Evolutionary conservation across 2,888 invertebrate species (phyloP).

Genomic region (Nudaria mundana): DNA sequence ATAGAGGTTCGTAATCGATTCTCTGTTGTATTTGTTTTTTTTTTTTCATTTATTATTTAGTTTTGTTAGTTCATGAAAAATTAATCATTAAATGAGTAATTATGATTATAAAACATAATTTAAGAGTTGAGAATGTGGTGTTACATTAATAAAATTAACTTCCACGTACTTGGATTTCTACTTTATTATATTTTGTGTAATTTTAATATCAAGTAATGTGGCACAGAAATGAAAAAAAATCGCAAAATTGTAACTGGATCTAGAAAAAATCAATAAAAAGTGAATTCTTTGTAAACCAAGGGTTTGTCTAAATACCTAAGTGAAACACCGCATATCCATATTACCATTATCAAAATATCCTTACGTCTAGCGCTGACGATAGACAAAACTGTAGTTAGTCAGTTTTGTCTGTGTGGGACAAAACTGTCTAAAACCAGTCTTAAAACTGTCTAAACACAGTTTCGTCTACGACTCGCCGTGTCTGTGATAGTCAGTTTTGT

Average conservation of each 20-base stretch:
- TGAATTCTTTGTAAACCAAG: slow-evolving; percentile 75
- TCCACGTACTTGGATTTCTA: slow-evolving; percentile 76
- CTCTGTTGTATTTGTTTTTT: slow-evolving; percentile 60
- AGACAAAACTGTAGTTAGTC: too few species aligned
- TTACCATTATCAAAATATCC: neutral
- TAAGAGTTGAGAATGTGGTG: slow-evolving; percentile 71
- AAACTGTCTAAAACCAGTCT: too few species aligned
- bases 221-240: slow-evolving; percentile 72
- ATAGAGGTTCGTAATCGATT: slow-evolving; percentile 52
- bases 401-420: too few species aligned
- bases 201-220: slow-evolving; percentile 70
- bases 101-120: slow-evolving; percentile 69
- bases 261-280: slow-evolving; percentile 77
- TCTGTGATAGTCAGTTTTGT: too few species aligned
- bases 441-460: too few species aligned
- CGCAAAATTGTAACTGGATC: slow-evolving; percentile 77
- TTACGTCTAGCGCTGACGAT: too few species aligned
- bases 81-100: slow-evolving; percentile 69
- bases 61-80: slow-evolving; percentile 68
- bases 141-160: slow-evolving; percentile 78
- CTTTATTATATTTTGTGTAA: slow-evolving; percentile 77
- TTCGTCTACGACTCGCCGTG: too few species aligned
- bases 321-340: neutral
- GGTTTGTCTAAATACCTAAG: slow-evolving; percentile 49
- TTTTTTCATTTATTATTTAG: slow-evolving; percentile 61